Conservation (phyloP, 2,888 invertebrate genomes). For the Platynereis dumerilii region DNA sequence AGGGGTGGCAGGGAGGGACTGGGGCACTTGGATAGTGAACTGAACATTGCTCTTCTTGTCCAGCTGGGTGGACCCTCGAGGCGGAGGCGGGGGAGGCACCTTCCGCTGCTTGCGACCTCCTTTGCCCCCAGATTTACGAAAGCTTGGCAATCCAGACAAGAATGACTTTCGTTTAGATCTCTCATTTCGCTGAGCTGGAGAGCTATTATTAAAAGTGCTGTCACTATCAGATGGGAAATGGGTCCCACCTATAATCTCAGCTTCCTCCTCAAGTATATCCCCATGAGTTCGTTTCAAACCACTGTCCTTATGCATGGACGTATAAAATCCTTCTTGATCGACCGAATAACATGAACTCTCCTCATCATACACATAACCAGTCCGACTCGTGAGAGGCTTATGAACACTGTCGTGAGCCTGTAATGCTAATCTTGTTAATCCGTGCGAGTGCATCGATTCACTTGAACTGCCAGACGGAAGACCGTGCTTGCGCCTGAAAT, state of each 20-base stretch:
- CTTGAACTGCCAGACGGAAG: background rate
- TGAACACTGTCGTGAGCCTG: slow-evolving; percentile 25
- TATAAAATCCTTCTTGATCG: slow-evolving; percentile 97
- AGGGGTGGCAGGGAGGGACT: slow-evolving; percentile 5
- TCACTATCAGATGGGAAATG: slow-evolving; percentile 10
- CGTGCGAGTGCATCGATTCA: background rate
- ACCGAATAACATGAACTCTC: slow-evolving; percentile 86
- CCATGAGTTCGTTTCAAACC: slow-evolving; percentile 69
- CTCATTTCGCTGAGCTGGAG: background rate
- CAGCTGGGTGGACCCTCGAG: slow-evolving; percentile 14
- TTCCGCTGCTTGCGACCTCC: slow-evolving; percentile 15
- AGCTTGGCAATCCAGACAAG: slow-evolving; percentile 13
- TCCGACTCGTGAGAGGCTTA: slow-evolving; percentile 9
- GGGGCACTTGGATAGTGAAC: slow-evolving; percentile 3
- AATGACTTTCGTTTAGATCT: slow-evolving; percentile 8
- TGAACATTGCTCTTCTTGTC: slow-evolving; percentile 22
- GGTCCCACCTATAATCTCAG: background rate
- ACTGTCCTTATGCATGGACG: slow-evolving; percentile 95
- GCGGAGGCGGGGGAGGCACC: slow-evolving; percentile 24
- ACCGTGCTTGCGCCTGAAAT: slow-evolving; percentile 3
- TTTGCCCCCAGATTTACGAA: slow-evolving; percentile 6
- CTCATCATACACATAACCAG: slow-evolving; percentile 42
- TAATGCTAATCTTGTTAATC: slow-evolving; percentile 28
- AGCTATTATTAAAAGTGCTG: slow-evolving; percentile 9
- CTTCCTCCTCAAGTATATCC: slow-evolving; percentile 15